phyloP scores from a whole-genome alignment of 2,888 invertebrate species.

The Eumacrocentrus americanus region DNA sequence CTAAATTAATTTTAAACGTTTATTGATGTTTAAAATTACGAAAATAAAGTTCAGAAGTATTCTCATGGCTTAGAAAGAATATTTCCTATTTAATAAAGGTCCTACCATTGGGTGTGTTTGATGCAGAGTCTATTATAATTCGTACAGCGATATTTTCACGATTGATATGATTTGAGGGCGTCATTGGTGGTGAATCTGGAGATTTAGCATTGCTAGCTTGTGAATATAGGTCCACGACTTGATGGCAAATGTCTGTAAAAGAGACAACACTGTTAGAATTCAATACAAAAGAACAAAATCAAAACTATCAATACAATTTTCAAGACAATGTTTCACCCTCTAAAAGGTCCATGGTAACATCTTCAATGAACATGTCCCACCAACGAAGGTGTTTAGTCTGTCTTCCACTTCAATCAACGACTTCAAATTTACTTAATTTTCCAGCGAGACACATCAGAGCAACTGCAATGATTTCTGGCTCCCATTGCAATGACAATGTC shows the following conservation, averaged over 20 bases:
- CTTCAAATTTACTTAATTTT: slow-evolving; percentile 94
- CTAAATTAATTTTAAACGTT: too few relatives aligned
- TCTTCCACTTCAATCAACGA: slow-evolving; percentile 89
- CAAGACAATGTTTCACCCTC: too few relatives aligned
- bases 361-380: slow-evolving; percentile 99
- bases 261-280: not conserved
- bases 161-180: slow-evolving; percentile 58
- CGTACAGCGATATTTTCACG: slow-evolving; percentile 47
- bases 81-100: not conserved
- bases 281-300: not conserved
- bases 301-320: not conserved
- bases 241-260: slow-evolving; percentile 88
- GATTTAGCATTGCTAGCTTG: slow-evolving; percentile 69
- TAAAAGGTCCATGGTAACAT: slow-evolving; percentile 89
- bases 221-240: slow-evolving; percentile 90
- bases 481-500: slow-evolving; percentile 96
- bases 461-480: slow-evolving; percentile 97
- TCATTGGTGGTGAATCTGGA: slow-evolving; percentile 73
- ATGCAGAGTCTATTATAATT: slow-evolving; percentile 48
- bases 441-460: slow-evolving; percentile 97
- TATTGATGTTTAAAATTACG: not conserved
- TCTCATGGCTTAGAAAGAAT: not conserved
- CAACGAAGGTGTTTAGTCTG: slow-evolving; percentile 79
- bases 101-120: slow-evolving; percentile 52
- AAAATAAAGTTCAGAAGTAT: not conserved